Base-by-base conservation (phyloP, 2,888 invertebrate species). In the Parnassius mnemosyne region DNA sequence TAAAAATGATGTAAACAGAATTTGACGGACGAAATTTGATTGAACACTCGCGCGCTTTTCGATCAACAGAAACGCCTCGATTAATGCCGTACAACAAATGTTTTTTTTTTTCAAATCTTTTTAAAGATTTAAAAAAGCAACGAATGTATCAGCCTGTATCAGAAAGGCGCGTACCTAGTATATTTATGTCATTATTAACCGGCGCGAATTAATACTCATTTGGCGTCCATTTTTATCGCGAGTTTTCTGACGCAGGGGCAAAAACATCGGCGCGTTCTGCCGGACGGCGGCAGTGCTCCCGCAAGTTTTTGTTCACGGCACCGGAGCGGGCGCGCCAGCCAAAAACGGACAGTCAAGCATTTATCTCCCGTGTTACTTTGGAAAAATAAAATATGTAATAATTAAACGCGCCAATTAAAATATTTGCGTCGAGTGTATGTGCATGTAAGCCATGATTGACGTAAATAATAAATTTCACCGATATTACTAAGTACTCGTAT, bases 151-250 rank as follows among this genome's bases (percentile, higher is more conserved):
- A 82, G 59, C 84, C 88, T 85, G 77, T 89, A 81, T 63, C 43
- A 65, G 10, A 54, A 9, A 74, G 73, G 71, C 76, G 74, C 74
- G 82, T 80, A 79, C 79, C 83, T 84, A 86, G 82, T 77, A 83
- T 90, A 90, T 90, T 91, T 91, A 90, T 91, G 91, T 91, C 91
- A 91, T 90, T 90, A 91, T 91, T 91, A 91, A 88, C 87, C 81
- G 82, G 85, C 79, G 87, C 81, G 87, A 90, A 90, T 90, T 89
- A 91, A 90, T 90, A 86, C 89, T 88, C 89, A 88, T 91, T 89
- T 87, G 82, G 83, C 77, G 84, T 81, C 80, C 85, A 84, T 84
- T 87, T 89, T 87, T 84, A 83, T 81, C 82, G 80, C 84, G 77
- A 78, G 82, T 79, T 79, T 79, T 78, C 83, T 78, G 79, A 77